Base-by-base conservation (phyloP, 2,888 invertebrate genomes). In the Pelosia muscerda region DNA sequence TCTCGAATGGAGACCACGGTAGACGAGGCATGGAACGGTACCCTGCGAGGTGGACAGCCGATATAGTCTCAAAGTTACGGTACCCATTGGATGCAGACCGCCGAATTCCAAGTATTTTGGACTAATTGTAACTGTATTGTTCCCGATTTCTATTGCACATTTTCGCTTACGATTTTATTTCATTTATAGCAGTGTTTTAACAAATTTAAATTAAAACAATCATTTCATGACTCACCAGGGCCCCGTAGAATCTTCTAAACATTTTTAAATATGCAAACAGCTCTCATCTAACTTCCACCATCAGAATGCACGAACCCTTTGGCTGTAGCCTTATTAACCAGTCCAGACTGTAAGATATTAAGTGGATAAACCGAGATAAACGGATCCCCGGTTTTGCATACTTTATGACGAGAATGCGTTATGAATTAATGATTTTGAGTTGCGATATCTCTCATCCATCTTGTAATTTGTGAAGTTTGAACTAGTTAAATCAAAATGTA, bases 401-500 rank as follows among this genome's bases (percentile, higher is more conserved):
- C 79, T 86, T 86, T 83, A 85, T 83, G 72, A 65, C 68, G 71
- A 68, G 77, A 82, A 84, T 81, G 80, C 78, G 67, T 75, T 19
- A 68, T 84, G 84, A 86, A 86, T 86, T 82, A 86, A 83, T 84
- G 71, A 86, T 84, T 66, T 68, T 73, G 38, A n/a, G 63, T 71
- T 69, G 31, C 58, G 63, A 74, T 81, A 78, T 77, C 77, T 68
- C 26, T 28, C 57, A n/a, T 28, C 57, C 19, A 8, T 57, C n/a
- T 64, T 65, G 69, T 80, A 73, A 69, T 75, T 65, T 68, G 65
- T 65, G 57, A 69, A 66, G 63, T 66, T 55, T 22, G n/a, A 3
- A 56, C 55, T 61, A 25, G 13, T 25, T 55, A 6, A 54, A 22
- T 23, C 23, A 22, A n/a, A n/a, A 54, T 23, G 6, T 54, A 2